These are phyloP conservation scores for Synchiropus splendidus DNA, from an alignment of 2,113 vertebrate genomes.

Conservation along the genomic window DNA sequence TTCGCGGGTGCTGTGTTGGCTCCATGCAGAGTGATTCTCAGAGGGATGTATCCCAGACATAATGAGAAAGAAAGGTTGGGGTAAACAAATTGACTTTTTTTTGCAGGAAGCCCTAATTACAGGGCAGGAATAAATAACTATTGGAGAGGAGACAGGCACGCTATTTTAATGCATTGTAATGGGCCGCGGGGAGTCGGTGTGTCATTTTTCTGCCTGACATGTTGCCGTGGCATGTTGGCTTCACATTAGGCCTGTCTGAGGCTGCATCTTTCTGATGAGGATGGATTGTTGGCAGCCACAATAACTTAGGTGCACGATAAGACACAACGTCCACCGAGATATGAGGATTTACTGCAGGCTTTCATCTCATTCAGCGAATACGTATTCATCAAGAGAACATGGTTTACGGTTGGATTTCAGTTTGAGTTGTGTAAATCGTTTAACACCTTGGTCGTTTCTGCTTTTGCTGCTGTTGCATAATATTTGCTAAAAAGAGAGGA, in stretches of 20 bases:
- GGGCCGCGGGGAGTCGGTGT: conserved; percentile 38
- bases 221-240: conserved; percentile 22
- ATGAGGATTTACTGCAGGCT: not conserved
- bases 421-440: no score
- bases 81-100: conserved; percentile 61
- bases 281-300: not conserved
- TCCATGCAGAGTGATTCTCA: conserved; percentile 46
- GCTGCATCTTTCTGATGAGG: conserved; percentile 5
- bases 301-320: conserved; percentile 1
- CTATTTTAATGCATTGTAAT: conserved; percentile 50
- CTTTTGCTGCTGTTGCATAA: no score
- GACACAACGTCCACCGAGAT: not conserved
- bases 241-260: conserved; percentile 19
- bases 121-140: conserved; percentile 56
- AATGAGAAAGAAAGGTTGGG: conserved; percentile 56
- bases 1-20: conserved; percentile 22
- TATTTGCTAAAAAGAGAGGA: no score
- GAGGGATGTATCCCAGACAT: conserved; percentile 45
- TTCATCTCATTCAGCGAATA: no score
- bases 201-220: conserved; percentile 41
- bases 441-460: no score
- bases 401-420: no score
- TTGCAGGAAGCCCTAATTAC: conserved; percentile 54
- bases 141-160: conserved; percentile 38
- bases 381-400: no score